Evolutionary conservation across 2,888 invertebrate genomes (phyloP), one percentile per base, ranked within the genome.

Genomic region (Muschampia staudingeri): DNA sequence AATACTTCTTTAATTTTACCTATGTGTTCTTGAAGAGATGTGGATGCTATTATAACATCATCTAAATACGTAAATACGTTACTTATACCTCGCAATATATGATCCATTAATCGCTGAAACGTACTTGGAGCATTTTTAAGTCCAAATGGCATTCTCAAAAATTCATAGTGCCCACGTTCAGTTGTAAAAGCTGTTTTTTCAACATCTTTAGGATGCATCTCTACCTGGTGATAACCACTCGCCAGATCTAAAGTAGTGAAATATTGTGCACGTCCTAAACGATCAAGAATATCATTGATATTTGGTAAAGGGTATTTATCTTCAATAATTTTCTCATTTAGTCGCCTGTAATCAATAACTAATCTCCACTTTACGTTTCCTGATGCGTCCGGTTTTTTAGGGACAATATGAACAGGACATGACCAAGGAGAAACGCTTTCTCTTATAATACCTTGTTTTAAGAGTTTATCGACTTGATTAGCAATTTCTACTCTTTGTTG

Each of bases 61-160:
- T 84, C 85, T 19, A 85, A 14, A 44, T 82, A 84, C 0, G 81
- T 84, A 71, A 79, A 73, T 52, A 84, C 88, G 19, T 90, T 88
- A 11, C 85, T 82, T 82, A 92, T 75, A 0, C 89, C 90, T 56
- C 89, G 77, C 25, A 93, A 80, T 6, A 93, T 83, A 5, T 81
- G 72, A 76, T 93, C 90, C 90, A 93, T 90, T 30, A 91, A 25
- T 83, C 91, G 79, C 67, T 93, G 92, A 76, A 92, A 92, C 0
- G 90, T 90, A 34, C 88, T 87, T 0, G 91, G 91, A 9, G 90
- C 88, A 40, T 89, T 91, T 81, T 87, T 91, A 1, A 91, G 37
- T 6, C 90, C 91, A 76, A 91, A 91, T 0, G 91, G 91, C 90
- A 91, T 92, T 82, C 91, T 84, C 0, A 88, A 44, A 19, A 90